Conservation (phyloP, 2,888 invertebrate genomes). For the Anarsia innoxiella region DNA sequence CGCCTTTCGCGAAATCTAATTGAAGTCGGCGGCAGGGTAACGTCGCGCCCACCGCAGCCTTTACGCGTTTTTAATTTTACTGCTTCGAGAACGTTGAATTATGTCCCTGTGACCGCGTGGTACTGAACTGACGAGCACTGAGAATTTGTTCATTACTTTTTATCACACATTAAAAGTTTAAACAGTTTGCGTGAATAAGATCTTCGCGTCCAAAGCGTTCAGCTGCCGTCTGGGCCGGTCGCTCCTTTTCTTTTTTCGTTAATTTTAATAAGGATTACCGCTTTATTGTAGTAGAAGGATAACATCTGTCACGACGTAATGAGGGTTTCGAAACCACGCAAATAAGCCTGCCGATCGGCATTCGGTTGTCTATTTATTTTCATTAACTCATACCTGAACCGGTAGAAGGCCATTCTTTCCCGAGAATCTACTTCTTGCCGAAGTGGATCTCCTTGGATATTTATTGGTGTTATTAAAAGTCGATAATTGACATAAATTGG, state of each 20-base stretch:
- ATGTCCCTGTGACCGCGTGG: slow-evolving; percentile 49
- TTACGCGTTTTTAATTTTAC: slow-evolving; percentile 71
- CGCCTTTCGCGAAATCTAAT: slow-evolving; percentile 72
- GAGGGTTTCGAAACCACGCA: slow-evolving; percentile 17
- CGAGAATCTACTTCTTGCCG: slow-evolving; percentile 22
- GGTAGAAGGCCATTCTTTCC: slow-evolving; percentile 32
- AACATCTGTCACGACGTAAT: slow-evolving; percentile 21
- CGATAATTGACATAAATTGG: slow-evolving; percentile 40
- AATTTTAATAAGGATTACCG: slow-evolving; percentile 22
- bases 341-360: slow-evolving; percentile 19
- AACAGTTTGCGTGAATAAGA: slow-evolving; percentile 29
- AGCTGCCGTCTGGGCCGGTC: slow-evolving; percentile 5
- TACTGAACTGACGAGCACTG: slow-evolving; percentile 46
- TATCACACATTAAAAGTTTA: slow-evolving; percentile 51
- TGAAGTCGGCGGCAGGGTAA: slow-evolving; percentile 53
- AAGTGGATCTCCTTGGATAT: slow-evolving; percentile 15
- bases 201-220: background rate
- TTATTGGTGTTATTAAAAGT: slow-evolving; percentile 34
- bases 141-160: slow-evolving; percentile 60
- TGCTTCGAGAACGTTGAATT: slow-evolving; percentile 49
- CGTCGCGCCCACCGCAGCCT: slow-evolving; percentile 45
- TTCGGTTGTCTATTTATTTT: slow-evolving; percentile 26
- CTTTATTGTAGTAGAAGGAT: slow-evolving; percentile 18
- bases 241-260: slow-evolving; percentile 19
- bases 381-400: slow-evolving; percentile 23